phyloP scores from a whole-genome alignment of 2,797 vertebrate species.

The Gymnocypris eckloni region DNA sequence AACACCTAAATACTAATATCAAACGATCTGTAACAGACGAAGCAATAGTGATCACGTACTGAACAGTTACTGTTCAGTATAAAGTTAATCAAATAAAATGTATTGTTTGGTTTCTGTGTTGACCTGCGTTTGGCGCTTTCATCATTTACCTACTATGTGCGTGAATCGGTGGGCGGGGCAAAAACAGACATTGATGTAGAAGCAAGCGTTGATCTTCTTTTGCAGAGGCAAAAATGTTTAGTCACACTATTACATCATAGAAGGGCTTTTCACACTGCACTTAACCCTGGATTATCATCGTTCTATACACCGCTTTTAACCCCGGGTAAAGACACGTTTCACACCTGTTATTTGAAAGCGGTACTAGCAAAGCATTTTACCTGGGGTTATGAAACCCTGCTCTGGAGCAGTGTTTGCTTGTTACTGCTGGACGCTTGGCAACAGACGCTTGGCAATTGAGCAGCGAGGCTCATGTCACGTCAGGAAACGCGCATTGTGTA shows the following conservation, averaged over 20 bases:
- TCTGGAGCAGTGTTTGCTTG: too few species aligned
- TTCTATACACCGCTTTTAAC: too few species aligned
- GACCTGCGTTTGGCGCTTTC: background rate
- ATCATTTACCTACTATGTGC: background rate
- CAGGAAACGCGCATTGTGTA: too few species aligned
- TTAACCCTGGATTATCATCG: too few species aligned
- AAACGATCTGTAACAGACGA: background rate
- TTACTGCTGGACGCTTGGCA: too few species aligned
- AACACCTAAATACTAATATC: background rate
- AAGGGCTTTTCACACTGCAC: background rate
- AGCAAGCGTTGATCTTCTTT: background rate
- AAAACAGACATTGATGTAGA: background rate
- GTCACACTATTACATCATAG: background rate
- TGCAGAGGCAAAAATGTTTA: background rate
- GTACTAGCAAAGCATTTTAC: too few species aligned
- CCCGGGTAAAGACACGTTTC: too few species aligned
- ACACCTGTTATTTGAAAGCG: too few species aligned
- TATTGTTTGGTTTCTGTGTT: background rate
- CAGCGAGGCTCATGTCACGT: too few species aligned
- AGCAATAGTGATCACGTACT: background rate
- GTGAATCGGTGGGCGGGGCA: background rate
- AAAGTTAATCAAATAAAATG: too few species aligned
- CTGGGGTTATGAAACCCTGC: too few species aligned
- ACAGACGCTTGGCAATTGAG: too few species aligned
- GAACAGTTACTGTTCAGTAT: background rate